Evolutionary conservation across 2,888 invertebrate genomes (phyloP), one percentile per base, ranked within the genome.

Genomic region (Chrysolina americana): DNA sequence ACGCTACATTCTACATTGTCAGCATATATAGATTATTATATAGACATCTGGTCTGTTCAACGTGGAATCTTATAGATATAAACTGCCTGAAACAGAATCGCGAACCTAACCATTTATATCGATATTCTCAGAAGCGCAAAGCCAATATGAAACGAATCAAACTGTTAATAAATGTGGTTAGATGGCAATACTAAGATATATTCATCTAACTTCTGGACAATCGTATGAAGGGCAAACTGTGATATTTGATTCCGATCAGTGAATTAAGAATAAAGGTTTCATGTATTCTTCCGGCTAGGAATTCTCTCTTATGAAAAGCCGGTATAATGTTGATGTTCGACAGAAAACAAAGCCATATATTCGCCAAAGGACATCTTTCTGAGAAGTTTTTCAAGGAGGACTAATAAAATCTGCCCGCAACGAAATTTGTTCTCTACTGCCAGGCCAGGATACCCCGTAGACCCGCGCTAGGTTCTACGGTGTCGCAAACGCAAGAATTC

Each of bases 21-120:
- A 88, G 88, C 88, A 88, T 87, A 88, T 88, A 88, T 88, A 88
- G 88, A 88, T 88, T 88, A 88, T 88, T 88, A 88, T 88, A 88
- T 88, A 88, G 88, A 88, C 88, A 88, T 88, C 88, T 88, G 88
- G 87, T 85, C 85, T 86, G 84, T 84, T 86, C 85, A 86, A 84
- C 86, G 82, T 84, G 81, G 86, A 87, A 87, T 87, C 87, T 87
- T 87, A 85, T 84, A 83, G 85, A 86, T 86, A 87, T 87, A 87
- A 86, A 86, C 85, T 84, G 84, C 83, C 83, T 56, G 63, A 19
- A 59, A 59, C 74, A 78, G 75, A 77, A 77, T 80, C 76, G 78
- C 78, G 77, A 73, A 79, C 77, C 77, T 75, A 79, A 78, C 81
- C 76, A 71, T 81, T 79, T 82, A 80, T 79, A 81, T 80, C 79